These are phyloP conservation scores for Telmatochromis sp. DNA, from an alignment of 2,113 vertebrate species.

Conservation along the genomic window DNA sequence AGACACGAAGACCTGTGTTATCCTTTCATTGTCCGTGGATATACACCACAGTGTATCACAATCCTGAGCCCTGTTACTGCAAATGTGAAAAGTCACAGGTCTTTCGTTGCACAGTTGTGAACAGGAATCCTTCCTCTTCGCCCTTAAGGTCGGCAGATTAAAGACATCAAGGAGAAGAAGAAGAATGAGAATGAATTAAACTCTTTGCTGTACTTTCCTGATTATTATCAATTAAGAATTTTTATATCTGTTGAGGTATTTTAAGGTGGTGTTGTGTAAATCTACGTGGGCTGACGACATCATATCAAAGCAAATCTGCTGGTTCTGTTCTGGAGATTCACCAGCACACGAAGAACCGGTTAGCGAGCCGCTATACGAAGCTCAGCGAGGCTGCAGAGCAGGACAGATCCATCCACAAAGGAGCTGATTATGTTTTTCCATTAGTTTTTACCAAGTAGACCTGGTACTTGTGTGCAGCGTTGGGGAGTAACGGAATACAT, in stretches of 20 bases:
- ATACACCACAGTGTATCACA: neutral
- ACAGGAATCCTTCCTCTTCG: neutral
- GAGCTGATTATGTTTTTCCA: neutral
- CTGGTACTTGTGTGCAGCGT: neutral
- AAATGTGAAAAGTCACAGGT: neutral
- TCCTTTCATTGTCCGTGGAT: neutral
- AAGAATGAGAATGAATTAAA: neutral
- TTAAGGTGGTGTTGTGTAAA: neutral
- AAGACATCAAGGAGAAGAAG: neutral
- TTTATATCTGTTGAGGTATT: neutral
- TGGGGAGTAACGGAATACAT: too few relatives aligned
- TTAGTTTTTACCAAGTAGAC: neutral
- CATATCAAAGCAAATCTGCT: neutral
- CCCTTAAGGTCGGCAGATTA: neutral
- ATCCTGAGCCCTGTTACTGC: neutral
- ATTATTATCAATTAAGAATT: neutral
- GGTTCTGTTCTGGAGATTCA: neutral
- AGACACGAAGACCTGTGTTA: neutral
- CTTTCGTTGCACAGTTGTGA: neutral
- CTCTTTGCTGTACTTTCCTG: neutral
- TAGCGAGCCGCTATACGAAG: neutral
- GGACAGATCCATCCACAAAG: fast-evolving
- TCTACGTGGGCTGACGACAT: fast-evolving
- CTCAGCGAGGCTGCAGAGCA: neutral
- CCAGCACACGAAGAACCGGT: neutral